A percentile compares a stretch with the other conserved stretches of the same genome.
Conservation (phyloP, 2,113 vertebrate genomes). For the Prinia subflava region DNA sequence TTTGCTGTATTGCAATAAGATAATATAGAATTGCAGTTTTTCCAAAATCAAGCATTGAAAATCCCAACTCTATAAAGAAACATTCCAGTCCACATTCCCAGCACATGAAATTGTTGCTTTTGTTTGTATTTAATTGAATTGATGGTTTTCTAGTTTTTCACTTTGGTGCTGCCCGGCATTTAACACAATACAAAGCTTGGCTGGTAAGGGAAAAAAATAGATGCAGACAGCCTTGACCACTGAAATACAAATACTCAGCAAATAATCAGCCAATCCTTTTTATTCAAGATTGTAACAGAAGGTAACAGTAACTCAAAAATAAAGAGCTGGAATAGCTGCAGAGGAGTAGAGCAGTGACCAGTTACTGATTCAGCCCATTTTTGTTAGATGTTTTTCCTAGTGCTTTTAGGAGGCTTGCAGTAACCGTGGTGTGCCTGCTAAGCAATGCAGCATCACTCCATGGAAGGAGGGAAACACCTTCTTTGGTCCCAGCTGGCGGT, state of each 20-base stretch:
- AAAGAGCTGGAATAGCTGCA: background rate
- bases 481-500: constrained; percentile 13
- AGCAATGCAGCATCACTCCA: background rate
- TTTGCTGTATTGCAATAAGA: background rate
- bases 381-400: background rate
- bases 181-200: background rate
- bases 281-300: background rate
- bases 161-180: background rate
- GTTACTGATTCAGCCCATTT: background rate
- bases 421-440: background rate
- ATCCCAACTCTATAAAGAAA: background rate
- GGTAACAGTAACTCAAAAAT: background rate
- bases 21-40: background rate
- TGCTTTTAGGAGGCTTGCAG: background rate
- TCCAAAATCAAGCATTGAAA: background rate
- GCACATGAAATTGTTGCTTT: background rate
- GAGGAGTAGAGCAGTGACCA: background rate
- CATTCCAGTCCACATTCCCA: background rate
- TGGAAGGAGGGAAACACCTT: background rate
- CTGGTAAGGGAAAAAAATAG: background rate
- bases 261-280: background rate
- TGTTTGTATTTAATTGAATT: background rate
- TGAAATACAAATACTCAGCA: background rate
- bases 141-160: background rate
- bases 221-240: background rate